Evolutionary conservation across 2,113 vertebrate species (phyloP).

Genomic region (Lepidothrix coronata): DNA sequence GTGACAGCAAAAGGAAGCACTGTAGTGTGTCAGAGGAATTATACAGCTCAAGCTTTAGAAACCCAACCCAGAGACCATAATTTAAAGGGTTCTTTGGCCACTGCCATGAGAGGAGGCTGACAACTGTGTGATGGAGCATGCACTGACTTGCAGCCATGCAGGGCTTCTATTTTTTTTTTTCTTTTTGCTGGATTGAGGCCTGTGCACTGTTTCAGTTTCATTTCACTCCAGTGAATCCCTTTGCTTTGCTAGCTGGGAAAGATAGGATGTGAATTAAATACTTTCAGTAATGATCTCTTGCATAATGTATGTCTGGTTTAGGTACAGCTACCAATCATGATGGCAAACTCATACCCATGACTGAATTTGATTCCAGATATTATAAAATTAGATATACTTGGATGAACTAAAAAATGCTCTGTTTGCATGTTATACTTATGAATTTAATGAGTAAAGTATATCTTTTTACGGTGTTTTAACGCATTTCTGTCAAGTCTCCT

Average conservation of each 20-base stretch:
- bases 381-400: constrained; percentile 14
- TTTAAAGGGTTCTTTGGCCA: background rate
- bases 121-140: background rate
- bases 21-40: background rate
- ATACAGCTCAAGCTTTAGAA: background rate
- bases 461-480: background rate
- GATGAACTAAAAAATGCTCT: background rate
- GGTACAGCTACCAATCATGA: background rate
- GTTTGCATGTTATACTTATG: background rate
- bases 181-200: background rate
- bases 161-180: background rate
- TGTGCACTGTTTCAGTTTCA: constrained; percentile 29
- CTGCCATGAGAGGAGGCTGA: background rate
- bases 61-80: background rate
- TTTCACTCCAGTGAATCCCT: constrained; percentile 27
- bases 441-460: background rate
- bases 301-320: constrained; percentile 9
- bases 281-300: constrained; percentile 7
- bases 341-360: background rate
- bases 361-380: background rate
- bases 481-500: background rate
- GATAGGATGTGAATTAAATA: background rate
- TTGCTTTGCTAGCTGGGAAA: constrained; percentile 5
- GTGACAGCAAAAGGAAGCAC: background rate
- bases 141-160: background rate